Percentiles rank a stretch among this genome's conserved stretches.
Evolutionary conservation across 2,888 invertebrate species (phyloP).

Genomic region (Rhagophthalmus giganteus): DNA sequence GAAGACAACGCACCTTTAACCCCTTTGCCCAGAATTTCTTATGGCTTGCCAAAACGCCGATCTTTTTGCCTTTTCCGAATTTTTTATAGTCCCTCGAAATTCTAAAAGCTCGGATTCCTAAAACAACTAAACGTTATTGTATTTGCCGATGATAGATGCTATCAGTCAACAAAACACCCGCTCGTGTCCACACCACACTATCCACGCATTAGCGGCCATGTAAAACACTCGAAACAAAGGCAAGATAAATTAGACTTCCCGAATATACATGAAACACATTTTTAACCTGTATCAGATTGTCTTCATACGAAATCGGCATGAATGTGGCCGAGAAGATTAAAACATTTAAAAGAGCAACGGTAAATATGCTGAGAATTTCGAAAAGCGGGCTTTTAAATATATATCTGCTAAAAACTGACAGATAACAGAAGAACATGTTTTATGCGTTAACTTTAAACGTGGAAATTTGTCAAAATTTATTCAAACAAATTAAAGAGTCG

Average conservation of each 20-base stretch:
- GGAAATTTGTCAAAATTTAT: too few relatives aligned
- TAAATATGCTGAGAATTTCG: too few relatives aligned
- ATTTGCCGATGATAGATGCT: slow-evolving; percentile 12
- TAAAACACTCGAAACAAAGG: slow-evolving; percentile 32
- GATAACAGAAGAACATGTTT: too few relatives aligned
- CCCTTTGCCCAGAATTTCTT: too few relatives aligned
- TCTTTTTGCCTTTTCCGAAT: too few relatives aligned
- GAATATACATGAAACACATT: slow-evolving; percentile 14
- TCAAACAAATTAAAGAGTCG: too few relatives aligned
- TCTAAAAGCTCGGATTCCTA: not conserved
- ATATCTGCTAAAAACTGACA: too few relatives aligned
- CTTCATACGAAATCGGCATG: slow-evolving; percentile 7
- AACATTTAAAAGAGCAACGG: too few relatives aligned
- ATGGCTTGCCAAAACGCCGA: too few relatives aligned
- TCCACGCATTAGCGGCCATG: slow-evolving; percentile 38
- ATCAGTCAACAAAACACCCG: slow-evolving; percentile 20
- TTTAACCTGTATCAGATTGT: slow-evolving; percentile 18
- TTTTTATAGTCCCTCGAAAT: not conserved
- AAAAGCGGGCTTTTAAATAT: too few relatives aligned
- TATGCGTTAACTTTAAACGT: too few relatives aligned
- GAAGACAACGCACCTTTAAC: too few relatives aligned
- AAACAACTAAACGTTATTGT: not conserved
- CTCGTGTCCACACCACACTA: slow-evolving; percentile 32
- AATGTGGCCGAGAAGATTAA: slow-evolving; percentile 12
- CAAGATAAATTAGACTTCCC: slow-evolving; percentile 25